Evolutionary conservation across 2,888 invertebrate species (phyloP).

Genomic region (Cerastis leucographa): DNA sequence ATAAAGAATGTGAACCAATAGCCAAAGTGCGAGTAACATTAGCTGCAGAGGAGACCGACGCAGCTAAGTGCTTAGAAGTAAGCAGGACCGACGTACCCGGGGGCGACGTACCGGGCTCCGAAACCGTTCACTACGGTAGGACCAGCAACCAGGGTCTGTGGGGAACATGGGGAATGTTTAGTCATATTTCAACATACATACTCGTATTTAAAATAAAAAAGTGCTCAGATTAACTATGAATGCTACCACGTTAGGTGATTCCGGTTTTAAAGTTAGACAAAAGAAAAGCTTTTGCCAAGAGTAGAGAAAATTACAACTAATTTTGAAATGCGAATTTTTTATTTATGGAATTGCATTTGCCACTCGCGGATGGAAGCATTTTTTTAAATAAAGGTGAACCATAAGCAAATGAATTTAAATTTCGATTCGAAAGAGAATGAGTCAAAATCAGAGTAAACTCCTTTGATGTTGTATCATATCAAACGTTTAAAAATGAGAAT

Average conservation of each 20-base stretch:
- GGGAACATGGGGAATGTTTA: not conserved
- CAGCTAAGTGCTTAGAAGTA: slow-evolving; percentile 62
- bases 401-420: not conserved
- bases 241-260: not conserved
- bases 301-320: not conserved
- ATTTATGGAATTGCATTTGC: not conserved
- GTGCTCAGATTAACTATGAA: too few relatives aligned
- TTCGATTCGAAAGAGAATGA: not conserved
- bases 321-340: not conserved
- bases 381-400: not conserved
- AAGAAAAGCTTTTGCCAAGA: not conserved
- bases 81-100: slow-evolving; percentile 78
- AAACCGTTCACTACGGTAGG: slow-evolving; percentile 82
- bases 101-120: slow-evolving; percentile 73
- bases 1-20: slow-evolving; percentile 48
- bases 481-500: not conserved
- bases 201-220: too few relatives aligned
- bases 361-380: not conserved
- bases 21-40: slow-evolving; percentile 53
- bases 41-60: slow-evolving; percentile 21
- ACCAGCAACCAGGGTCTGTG: slow-evolving; percentile 85
- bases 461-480: not conserved
- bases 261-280: not conserved
- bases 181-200: too few relatives aligned
- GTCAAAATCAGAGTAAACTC: not conserved